Evolutionary conservation across 2,113 vertebrate species (phyloP), one percentile per base, ranked within the genome.

Genomic region (Pygoscelis adeliae): DNA sequence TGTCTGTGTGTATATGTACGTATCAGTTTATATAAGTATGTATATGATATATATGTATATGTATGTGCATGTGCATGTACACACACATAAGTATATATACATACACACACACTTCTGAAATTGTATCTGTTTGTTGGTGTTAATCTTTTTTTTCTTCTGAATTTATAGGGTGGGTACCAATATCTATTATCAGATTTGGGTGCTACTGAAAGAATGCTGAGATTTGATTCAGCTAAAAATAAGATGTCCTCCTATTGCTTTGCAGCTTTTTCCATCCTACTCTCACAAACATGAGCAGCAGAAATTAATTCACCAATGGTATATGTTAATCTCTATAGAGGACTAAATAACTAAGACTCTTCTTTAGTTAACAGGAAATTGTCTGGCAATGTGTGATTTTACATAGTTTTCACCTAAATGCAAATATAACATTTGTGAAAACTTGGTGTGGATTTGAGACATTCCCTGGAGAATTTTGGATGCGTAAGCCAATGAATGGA

Each of bases 291-390:
- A 7, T 13, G 5, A 67, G 26, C 34, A 58, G 63, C 46, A 55
- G n/a, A 88, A 90, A 65, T 38, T 49, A 70, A 62, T 85, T 80
- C 13, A 20, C 8, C 20, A 30, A 15, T 46, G 67, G 11, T 27
- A 2, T 0, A 3, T 0, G 0, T 30, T 49, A 56, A 61, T 61
- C 11, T 83, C 2, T 25, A 6, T 0, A 52, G 23, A 61, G 6
- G 14, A 50, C 11, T 32, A 50, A 90, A 59, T 11, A 76, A 67
- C 58, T 63, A 49, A 78, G 16, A 9, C 2, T 67, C 13, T 53
- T 61, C 36, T 53, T 92, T 55, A 83, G n/a, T 29, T 78, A 83
- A 46, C 17, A 61, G 36, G n/a, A 90, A 58, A 62, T 40, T 72
- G 9, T 40, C 32, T 42, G 42, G 15, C 19, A 63, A 59, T 38